Base-by-base conservation (phyloP, 2,797 vertebrate species). In the Gastrophryne carolinensis region DNA sequence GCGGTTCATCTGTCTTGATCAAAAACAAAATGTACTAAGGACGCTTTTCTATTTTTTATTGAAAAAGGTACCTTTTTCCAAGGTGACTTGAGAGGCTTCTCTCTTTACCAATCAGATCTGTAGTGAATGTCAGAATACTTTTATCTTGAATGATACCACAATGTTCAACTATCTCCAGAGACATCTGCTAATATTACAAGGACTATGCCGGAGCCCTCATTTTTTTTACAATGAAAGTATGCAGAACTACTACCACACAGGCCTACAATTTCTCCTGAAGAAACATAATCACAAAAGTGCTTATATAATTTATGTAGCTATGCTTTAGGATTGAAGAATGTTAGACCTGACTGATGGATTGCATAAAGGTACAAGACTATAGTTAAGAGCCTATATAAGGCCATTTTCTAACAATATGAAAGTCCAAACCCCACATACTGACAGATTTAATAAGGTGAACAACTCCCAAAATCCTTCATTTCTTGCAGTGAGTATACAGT, bases 41-140 rank as follows among this genome's bases (percentile, higher is more conserved):
- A 81, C 71, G 77, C 80, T 83, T 80, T 68, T 34, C 71, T 64
- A 61, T 75, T 44, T 78, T 82, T 83, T 72, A 77, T 67, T 61
- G 73, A 75, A 79, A 83, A 79, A 52, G 63, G 66, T n/a, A n/a
- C 1, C 64, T 81, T 79, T 29, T 65, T 62, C 76, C 83, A 85
- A 84, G 84, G 81, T 81, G 74, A 84, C 78, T 77, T 1, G 0
- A 79, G 61, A 81, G 19, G 19, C 32, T 0, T 24, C 37, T 62
- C 70, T 79, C 53, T 83, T 52, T 34, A 83, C 80, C 30, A 81
- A 1, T 9, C 2, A 75, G 75, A 81, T 72, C 65, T 47, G 19
- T 79, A 15, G 19, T 57, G 62, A 73, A 26, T 61, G 53, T 30
- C 61, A 79, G n/a, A 69, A 79, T 57, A 1, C 26, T 54, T 30